A percentile compares a stretch with the other conserved stretches of the same genome.
These are phyloP conservation scores for Apis cerana DNA, from an alignment of 1,140 invertebrate genomes.

Conservation along the genomic window DNA sequence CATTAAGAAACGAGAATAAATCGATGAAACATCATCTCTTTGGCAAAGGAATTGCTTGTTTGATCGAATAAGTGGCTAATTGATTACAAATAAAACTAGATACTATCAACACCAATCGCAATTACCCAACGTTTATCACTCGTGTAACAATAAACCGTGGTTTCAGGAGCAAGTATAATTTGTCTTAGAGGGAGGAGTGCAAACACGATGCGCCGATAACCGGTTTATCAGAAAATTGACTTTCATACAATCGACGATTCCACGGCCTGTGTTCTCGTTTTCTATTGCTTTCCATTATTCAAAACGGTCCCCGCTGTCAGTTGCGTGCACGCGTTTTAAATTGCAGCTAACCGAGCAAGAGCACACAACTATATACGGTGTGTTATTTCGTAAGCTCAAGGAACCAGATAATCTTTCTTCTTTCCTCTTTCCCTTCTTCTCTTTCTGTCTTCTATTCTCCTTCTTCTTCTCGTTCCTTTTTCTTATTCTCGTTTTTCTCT, in stretches of 20 bases:
- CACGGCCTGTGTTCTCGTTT: background rate
- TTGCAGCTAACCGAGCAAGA: background rate
- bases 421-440: too few species aligned
- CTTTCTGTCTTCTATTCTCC: too few species aligned
- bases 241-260: background rate
- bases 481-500: too few species aligned
- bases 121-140: background rate
- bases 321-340: constrained; percentile 6
- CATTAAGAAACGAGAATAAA: background rate
- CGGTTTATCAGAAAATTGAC: constrained; percentile 25
- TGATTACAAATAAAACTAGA: background rate
- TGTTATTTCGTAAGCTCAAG: too few species aligned
- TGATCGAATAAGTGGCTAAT: background rate
- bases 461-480: too few species aligned
- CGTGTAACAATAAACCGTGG: background rate
- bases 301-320: background rate
- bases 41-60: background rate
- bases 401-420: too few species aligned
- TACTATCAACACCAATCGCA: background rate
- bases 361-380: background rate
- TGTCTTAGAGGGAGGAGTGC: background rate
- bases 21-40: background rate
- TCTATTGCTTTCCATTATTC: constrained; percentile 7
- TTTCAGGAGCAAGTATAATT: background rate
- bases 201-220: background rate